Evolutionary conservation across 1,140 invertebrate species (phyloP), one percentile per base, ranked within the genome.

Genomic region (Zaprionus africanus): DNA sequence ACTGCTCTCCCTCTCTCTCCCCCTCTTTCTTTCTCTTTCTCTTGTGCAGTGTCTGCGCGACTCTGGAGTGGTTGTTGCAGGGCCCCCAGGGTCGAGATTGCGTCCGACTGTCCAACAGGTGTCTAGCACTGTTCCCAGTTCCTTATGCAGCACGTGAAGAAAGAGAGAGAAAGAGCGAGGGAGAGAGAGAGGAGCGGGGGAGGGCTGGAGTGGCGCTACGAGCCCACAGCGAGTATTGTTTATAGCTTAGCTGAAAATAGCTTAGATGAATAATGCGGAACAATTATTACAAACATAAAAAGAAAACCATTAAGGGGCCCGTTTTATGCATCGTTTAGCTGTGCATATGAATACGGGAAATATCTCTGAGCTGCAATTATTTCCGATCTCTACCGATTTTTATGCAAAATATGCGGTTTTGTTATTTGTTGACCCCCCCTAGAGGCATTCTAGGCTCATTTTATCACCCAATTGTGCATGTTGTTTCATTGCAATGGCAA

Each of bases 51-150:
- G 4, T 56, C 24, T 24, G 15, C 12, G 28, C 13, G n/a, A 22
- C 56, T 58, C 34, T 38, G 19, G 13, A 41, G 51, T 64, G 36
- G 46, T 62, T 60, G 38, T 36, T 28, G 22, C 38, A 61, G 49
- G 67, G 67, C 49, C 67, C 66, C 58, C 57, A 68, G 65, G 65
- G 65, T 68, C 43, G 46, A 31, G 46, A 34, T 60, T 53, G 41
- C 41, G 41, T 12, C 11, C 43, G 12, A 28, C 64, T 46, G 53
- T 34, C 12, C 64, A 49, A 49, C 67, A 69, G 67, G 67, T 69
- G 71, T 43, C 46, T 61, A 4, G 64, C 64, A 60, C 57, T 60
- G 34, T 73, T 64, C 51, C 12, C 28, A 65, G 31, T 63, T 51
- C 12, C 51, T 51, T 51, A 24, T 22, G 19, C 11, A 24, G 46